Base-by-base conservation (phyloP, 2,888 invertebrate species). In the Exephanes ischioxanthus region DNA sequence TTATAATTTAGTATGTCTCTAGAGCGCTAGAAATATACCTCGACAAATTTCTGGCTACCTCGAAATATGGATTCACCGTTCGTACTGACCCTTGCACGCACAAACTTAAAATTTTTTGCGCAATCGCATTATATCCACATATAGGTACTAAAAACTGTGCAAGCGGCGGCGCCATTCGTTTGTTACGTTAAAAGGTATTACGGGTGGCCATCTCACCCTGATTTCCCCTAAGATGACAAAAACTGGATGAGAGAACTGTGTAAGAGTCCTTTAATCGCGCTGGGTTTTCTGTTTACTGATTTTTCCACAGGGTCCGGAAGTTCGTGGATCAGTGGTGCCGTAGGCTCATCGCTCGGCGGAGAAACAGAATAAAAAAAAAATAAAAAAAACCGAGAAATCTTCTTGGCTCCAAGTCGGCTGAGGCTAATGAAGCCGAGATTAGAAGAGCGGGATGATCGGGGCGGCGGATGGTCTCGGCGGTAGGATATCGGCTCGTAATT, bases 361-460 rank as follows among this genome's bases (percentile, higher is more conserved):
- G 19, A 66, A 58, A 22, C 16, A 41, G 53, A 22, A 55, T 30
- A 73, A 80, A 77, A 73, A 80, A 61, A 33, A 22, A 22, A 55
- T 30, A 73, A 80, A 77, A 73, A 80, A 61, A 33, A 22, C 19
- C 41, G 89, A 90, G 90, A 90, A 90, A 91, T 72, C 41, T 63
- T 58, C 89, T 92, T 91, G 83, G 88, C 86, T 87, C 88, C 26
- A 30, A 63, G 63, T 85, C 48, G 87, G 79, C 84, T 75, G 81
- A 86, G 88, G 90, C 89, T 93, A 93, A 93, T 92, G 93, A 93
- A 93, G 92, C 91, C 88, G 87, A 93, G 92, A 93, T 93, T 93
- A 58, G 58, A 91, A 91, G 90, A 90, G 63, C 63, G 22, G 51
- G 71, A 70, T 75, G 79, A 68, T 80, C 63, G 48, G 63, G 63